Conservation (phyloP, 2,113 vertebrate genomes). For the Polyodon spathula region DNA sequence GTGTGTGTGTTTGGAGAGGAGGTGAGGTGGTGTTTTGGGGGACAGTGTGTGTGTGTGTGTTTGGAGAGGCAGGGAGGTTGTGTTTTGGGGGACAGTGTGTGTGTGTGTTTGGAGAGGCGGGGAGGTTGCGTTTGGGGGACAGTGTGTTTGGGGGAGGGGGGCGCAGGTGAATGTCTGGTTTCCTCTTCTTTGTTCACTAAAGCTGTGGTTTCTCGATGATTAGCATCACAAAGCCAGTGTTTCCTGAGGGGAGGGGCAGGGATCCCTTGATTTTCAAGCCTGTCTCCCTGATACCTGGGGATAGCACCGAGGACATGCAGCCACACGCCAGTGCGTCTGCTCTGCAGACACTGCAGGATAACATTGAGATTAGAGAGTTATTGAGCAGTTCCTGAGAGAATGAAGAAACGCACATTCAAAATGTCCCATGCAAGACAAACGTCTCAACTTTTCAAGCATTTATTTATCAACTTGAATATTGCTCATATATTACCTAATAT, state of each 20-base stretch:
- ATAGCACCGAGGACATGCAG: background rate
- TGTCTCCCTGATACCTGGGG: background rate
- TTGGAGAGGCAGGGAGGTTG: too few relatives aligned
- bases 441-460: too few relatives aligned
- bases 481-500: too few relatives aligned
- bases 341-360: background rate
- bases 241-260: conserved; percentile 1
- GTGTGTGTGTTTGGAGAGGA: too few relatives aligned
- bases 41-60: too few relatives aligned
- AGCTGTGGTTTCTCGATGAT: conserved; percentile 6
- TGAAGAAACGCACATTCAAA: background rate
- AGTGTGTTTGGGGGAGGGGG: background rate
- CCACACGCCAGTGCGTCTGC: background rate
- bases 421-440: background rate
- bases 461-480: too few relatives aligned
- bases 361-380: background rate
- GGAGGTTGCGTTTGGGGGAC: too few relatives aligned
- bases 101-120: too few relatives aligned
- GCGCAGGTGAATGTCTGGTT: background rate
- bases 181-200: conserved; percentile 4
- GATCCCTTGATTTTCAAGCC: background rate
- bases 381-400: background rate
- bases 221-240: conserved; percentile 1
- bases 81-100: too few relatives aligned
- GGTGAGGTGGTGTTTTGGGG: too few relatives aligned